Evolutionary conservation across 2,888 invertebrate genomes (phyloP), one percentile per base, ranked within the genome.

Genomic region (Rhabditophanes sp.): DNA sequence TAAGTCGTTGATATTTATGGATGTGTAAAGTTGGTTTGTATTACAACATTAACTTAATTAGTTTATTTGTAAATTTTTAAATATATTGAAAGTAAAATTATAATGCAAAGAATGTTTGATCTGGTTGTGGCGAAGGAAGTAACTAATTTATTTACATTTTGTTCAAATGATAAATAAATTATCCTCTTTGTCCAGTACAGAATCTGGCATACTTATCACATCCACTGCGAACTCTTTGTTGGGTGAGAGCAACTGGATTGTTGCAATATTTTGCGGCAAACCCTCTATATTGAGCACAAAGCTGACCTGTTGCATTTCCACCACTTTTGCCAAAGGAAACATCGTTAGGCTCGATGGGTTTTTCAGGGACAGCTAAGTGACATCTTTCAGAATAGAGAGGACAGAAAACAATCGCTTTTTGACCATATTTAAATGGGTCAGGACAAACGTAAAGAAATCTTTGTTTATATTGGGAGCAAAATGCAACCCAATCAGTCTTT

Each of bases 371-470:
- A 1, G 58, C 49, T 5, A 57, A 43, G 24, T 52, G 45, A 21
- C 53, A 53, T 8, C 44, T 43, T 17, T 53, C 53, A 16, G 56
- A 54, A 39, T 58, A 58, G 26, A 58, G 48, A 2, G 57, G 58
- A 28, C 58, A 58, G 43, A 58, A 58, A 2, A 58, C 53, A 8
- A 54, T 56, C 4, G 58, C 57, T 39, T 53, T 39, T n/a, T 35
- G 33, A 22, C 42, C 48, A 18, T 37, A 49, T 15, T 41, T 18
- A 25, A 44, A 38, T 6, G 56, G 56, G 37, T 56, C 56, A 8
- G 58, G 58, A 27, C 58, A 58, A 9, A 58, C 55, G 34, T 53
- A 58, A 12, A 54, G 49, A 35, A 55, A 58, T 2, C 56, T 48
- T 24, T 56, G 58, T 28, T 58, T 58, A 46, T 56, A 58, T 23